Conservation (phyloP, 2,888 invertebrate genomes). For the Lasioglossum morio region DNA sequence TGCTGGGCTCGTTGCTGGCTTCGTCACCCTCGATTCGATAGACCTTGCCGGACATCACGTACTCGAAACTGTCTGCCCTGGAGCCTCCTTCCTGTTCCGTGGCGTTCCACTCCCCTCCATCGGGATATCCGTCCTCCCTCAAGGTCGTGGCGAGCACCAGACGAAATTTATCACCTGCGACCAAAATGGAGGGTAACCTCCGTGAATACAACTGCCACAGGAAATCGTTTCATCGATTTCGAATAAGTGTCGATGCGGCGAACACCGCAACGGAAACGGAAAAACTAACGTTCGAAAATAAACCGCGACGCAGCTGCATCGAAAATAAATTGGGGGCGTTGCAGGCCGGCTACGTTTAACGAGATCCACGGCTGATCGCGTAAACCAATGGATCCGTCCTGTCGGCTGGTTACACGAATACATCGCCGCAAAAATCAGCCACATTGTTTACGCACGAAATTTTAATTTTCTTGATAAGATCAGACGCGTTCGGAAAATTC, state of each 20-base stretch:
- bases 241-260: not conserved
- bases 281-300: conserved; percentile 59
- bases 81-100: conserved; percentile 93
- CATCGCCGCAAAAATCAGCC: not conserved
- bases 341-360: conserved; percentile 32
- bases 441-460: not conserved
- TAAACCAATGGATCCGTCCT: conserved; percentile 30
- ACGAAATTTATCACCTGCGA: conserved; percentile 87
- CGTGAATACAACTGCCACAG: not conserved
- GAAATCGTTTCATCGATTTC: not conserved
- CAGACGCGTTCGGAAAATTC: no score
- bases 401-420: conserved; percentile 17
- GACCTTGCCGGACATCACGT: conserved; percentile 99
- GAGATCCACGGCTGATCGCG: conserved; percentile 37
- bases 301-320: conserved; percentile 52
- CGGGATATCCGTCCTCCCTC: conserved; percentile 98
- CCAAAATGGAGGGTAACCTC: not conserved
- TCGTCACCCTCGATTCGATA: conserved; percentile 99
- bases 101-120: conserved; percentile 96
- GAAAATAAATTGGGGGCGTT: conserved; percentile 59
- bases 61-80: conserved; percentile 98
- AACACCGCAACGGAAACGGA: conserved; percentile 36
- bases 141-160: conserved; percentile 97
- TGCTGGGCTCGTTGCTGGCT: conserved; percentile 93
- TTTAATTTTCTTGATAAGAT: not conserved